A percentile compares a stretch with the other conserved stretches of the same genome.
These are phyloP conservation scores for Coryphaenoides rupestris DNA, from an alignment of 2,113 vertebrate genomes.

Conservation along the genomic window DNA sequence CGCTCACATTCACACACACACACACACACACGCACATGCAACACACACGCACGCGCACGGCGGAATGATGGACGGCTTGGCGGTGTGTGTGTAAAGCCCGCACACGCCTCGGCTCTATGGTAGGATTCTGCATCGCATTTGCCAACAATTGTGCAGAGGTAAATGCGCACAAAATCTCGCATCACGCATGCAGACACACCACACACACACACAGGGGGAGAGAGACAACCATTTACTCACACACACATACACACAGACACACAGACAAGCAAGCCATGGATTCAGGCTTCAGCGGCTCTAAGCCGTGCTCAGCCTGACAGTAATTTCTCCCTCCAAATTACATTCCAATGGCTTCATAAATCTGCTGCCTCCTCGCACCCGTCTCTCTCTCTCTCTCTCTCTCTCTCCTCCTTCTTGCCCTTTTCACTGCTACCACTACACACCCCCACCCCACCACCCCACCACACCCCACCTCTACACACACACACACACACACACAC, in stretches of 20 bases:
- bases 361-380: constrained; percentile 67
- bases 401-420: constrained; percentile 21
- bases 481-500: too few species aligned
- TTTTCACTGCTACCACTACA: constrained; percentile 33
- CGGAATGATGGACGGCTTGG: constrained; percentile 4
- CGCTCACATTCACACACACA: too few species aligned
- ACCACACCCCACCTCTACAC: too few species aligned
- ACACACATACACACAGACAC: too few species aligned
- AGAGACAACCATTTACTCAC: constrained; percentile 18
- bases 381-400: constrained; percentile 33
- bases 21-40: too few species aligned
- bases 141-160: constrained; percentile 53
- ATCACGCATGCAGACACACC: neutral
- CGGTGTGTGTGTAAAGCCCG: constrained; percentile 40
- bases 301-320: constrained; percentile 73
- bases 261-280: constrained; percentile 48
- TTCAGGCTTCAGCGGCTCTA: constrained; percentile 72
- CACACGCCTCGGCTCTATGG: constrained; percentile 38
- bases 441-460: constrained; percentile 17
- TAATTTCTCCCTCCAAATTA: constrained; percentile 79
- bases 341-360: constrained; percentile 80
- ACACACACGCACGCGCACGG: constrained; percentile 3
- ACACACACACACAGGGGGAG: constrained; percentile 25
- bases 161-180: constrained; percentile 33
- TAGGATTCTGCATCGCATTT: constrained; percentile 59